Evolutionary conservation across 2,797 vertebrate genomes (phyloP).

Genomic region (Syngnathus rostellatus): DNA sequence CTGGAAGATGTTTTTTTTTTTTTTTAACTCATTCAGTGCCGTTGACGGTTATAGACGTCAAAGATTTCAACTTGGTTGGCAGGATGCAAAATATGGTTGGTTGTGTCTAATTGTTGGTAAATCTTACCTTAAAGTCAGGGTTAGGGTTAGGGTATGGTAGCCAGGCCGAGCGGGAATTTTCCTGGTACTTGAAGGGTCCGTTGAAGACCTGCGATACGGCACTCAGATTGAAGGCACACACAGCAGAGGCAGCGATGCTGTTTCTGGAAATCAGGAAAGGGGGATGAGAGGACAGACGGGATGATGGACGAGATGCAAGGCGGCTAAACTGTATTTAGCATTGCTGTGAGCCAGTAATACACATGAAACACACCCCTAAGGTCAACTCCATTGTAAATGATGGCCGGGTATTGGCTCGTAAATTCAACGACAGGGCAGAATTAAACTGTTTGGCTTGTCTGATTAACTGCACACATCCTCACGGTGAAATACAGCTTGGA

Average conservation of each 20-base stretch:
- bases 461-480: slow-evolving; percentile 46
- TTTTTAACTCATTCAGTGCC: neutral
- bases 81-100: too few species aligned
- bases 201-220: slow-evolving; percentile 88
- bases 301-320: slow-evolving; percentile 12
- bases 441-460: slow-evolving; percentile 46
- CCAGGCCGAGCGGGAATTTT: slow-evolving; percentile 94
- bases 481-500: slow-evolving; percentile 61
- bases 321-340: slow-evolving; percentile 18
- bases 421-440: slow-evolving; percentile 49
- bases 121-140: slow-evolving; percentile 89
- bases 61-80: too few species aligned
- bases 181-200: slow-evolving; percentile 95
- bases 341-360: slow-evolving; percentile 19
- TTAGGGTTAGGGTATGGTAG: slow-evolving; percentile 94
- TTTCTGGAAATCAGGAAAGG: slow-evolving; percentile 69
- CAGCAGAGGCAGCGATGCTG: slow-evolving; percentile 93
- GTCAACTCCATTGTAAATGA: slow-evolving; percentile 23
- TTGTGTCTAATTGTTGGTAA: too few species aligned
- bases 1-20: neutral
- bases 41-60: neutral
- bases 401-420: slow-evolving; percentile 46
- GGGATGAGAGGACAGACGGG: neutral
- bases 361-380: slow-evolving; percentile 27
- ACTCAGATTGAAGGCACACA: slow-evolving; percentile 95